phyloP scores from a whole-genome alignment of 2,888 invertebrate genomes.

The Stegana nigrithorax region DNA sequence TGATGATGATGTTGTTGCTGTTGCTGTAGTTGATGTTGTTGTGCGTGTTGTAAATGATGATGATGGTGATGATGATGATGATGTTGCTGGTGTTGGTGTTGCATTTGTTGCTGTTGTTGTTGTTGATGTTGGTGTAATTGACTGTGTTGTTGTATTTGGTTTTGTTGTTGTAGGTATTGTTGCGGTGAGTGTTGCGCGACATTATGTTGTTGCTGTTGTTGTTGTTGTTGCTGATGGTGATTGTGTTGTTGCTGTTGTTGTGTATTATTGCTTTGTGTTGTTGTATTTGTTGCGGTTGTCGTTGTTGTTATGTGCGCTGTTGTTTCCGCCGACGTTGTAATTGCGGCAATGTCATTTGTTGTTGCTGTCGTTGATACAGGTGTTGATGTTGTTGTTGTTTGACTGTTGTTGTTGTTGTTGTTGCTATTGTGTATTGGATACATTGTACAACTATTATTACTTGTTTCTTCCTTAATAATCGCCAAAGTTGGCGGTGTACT shows the following conservation, averaged over 20 bases:
- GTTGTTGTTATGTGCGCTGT: constrained; percentile 54
- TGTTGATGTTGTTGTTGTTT: constrained; percentile 48
- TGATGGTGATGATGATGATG: constrained; percentile 55
- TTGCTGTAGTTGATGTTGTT: constrained; percentile 47
- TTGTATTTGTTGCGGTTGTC: constrained; percentile 43
- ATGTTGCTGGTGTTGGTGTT: constrained; percentile 50
- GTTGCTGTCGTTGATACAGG: constrained; percentile 46
- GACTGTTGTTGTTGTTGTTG: constrained; percentile 44
- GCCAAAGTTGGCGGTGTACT: constrained; percentile 75
- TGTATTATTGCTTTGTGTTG: constrained; percentile 23
- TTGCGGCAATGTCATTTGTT: constrained; percentile 41
- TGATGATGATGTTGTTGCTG: constrained; percentile 58
- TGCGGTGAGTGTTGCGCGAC: constrained; percentile 53
- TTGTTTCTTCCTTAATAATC: constrained; percentile 79
- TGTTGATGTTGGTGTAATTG: constrained; percentile 49
- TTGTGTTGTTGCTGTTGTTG: constrained; percentile 49
- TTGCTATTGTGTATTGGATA: constrained; percentile 61
- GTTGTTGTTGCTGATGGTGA: constrained; percentile 44
- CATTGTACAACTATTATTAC: constrained; percentile 75
- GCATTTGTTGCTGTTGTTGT: constrained; percentile 55
- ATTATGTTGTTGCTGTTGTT: constrained; percentile 55
- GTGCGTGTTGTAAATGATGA: constrained; percentile 46
- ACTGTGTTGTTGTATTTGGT: constrained; percentile 52
- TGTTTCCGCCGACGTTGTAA: constrained; percentile 51
- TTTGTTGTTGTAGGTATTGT: constrained; percentile 50